A percentile compares a stretch with the other conserved stretches of the same genome.
phyloP scores from a whole-genome alignment of 2,888 invertebrate genomes.

The Trachelus tabidus region DNA sequence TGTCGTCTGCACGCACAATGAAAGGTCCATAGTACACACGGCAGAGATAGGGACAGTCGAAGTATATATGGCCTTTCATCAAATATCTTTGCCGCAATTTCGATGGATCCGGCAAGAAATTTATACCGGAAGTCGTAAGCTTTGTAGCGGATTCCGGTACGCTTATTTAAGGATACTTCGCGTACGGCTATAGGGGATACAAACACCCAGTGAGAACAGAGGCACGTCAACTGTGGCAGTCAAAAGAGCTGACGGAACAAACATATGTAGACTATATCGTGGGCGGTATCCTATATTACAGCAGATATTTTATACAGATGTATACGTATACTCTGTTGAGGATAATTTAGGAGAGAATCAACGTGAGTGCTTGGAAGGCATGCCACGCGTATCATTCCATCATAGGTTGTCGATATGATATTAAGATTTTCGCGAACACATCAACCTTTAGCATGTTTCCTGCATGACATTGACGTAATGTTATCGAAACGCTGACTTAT shows the following conservation, averaged over 20 bases:
- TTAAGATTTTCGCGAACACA: background rate
- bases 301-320: background rate
- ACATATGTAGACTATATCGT: background rate
- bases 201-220: background rate
- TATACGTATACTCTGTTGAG: background rate
- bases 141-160: background rate
- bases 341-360: background rate
- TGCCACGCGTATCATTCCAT: background rate
- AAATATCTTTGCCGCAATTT: background rate
- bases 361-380: background rate
- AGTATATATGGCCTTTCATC: background rate
- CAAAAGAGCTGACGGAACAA: no score
- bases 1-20: conserved; percentile 26
- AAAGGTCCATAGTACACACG: background rate
- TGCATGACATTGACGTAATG: conserved; percentile 45
- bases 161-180: background rate
- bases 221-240: no score
- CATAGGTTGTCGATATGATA: conserved; percentile 1
- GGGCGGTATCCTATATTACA: background rate
- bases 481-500: conserved; percentile 29
- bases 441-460: conserved; percentile 17
- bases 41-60: background rate
- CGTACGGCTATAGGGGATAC: background rate
- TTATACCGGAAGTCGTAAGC: background rate
- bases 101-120: background rate